These are phyloP conservation scores for Clarias pachynema DNA, from an alignment of 2,797 vertebrate genomes.

Conservation along the genomic window DNA sequence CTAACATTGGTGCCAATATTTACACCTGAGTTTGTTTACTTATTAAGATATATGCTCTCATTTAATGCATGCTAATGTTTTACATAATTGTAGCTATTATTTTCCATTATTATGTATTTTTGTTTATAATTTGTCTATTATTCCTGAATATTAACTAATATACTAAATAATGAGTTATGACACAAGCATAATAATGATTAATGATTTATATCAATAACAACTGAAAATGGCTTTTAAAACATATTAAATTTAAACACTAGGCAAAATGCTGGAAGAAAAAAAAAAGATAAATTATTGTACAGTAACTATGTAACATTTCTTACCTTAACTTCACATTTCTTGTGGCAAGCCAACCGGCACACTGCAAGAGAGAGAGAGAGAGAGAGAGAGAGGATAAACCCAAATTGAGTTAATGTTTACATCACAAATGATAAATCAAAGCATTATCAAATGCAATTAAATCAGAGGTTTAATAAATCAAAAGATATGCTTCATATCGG, in stretches of 20 bases:
- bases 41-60: not conserved
- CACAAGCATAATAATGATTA: not conserved
- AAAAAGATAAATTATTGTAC: not conserved
- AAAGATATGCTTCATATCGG: conserved; percentile 47
- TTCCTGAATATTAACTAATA: not conserved
- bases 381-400: not conserved
- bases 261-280: not conserved
- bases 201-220: not conserved
- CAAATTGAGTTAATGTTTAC: conserved; percentile 9
- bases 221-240: not conserved
- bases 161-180: not conserved
- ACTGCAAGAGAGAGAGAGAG: conserved; percentile 69
- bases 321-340: conserved; percentile 95
- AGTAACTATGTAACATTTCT: conserved; percentile 61
- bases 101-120: not conserved
- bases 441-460: conserved; percentile 40
- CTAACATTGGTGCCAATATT: not conserved
- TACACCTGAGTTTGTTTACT: too few species aligned
- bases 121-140: not conserved
- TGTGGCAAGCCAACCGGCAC: conserved; percentile 89
- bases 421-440: conserved; percentile 35
- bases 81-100: not conserved
- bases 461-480: conserved; percentile 49
- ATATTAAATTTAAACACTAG: not conserved
- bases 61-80: not conserved